These are phyloP conservation scores for Sialis fuliginosa DNA, from an alignment of 2,888 invertebrate species.

Conservation along the genomic window DNA sequence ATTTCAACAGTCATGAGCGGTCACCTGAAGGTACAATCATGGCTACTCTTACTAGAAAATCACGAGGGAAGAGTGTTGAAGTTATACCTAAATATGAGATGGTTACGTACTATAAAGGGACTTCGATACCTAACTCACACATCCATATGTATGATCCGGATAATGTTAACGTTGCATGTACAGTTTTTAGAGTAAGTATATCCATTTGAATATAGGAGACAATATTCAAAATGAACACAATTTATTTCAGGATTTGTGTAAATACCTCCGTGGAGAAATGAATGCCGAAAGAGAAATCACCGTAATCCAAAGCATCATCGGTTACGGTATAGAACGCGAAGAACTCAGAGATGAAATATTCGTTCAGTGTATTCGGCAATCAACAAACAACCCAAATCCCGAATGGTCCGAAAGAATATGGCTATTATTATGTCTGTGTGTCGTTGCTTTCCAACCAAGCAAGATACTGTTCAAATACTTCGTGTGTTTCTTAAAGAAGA, in stretches of 20 bases:
- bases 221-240: neutral
- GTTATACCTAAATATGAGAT: conserved; percentile 81
- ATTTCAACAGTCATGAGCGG: conserved; percentile 77
- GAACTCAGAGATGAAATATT: conserved; percentile 85
- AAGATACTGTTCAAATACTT: conserved; percentile 68
- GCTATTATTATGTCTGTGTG: conserved; percentile 73
- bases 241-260: conserved; percentile 57
- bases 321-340: conserved; percentile 76
- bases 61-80: conserved; percentile 53
- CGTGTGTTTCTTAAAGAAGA: conserved; percentile 55
- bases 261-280: conserved; percentile 76
- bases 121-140: conserved; percentile 81
- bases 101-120: conserved; percentile 76
- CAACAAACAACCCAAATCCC: conserved; percentile 71
- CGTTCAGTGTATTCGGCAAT: conserved; percentile 74
- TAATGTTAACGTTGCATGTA: conserved; percentile 76
- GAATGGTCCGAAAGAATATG: conserved; percentile 77
- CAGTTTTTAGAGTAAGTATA: conserved; percentile 65
- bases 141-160: conserved; percentile 91
- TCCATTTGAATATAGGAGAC: neutral
- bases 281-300: conserved; percentile 68
- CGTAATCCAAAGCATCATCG: conserved; percentile 69
- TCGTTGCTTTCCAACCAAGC: conserved; percentile 83
- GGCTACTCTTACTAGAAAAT: conserved; percentile 66
- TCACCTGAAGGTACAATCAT: conserved; percentile 78